Conservation (phyloP, 2,797 vertebrate genomes). For the Enoplosus armatus region DNA sequence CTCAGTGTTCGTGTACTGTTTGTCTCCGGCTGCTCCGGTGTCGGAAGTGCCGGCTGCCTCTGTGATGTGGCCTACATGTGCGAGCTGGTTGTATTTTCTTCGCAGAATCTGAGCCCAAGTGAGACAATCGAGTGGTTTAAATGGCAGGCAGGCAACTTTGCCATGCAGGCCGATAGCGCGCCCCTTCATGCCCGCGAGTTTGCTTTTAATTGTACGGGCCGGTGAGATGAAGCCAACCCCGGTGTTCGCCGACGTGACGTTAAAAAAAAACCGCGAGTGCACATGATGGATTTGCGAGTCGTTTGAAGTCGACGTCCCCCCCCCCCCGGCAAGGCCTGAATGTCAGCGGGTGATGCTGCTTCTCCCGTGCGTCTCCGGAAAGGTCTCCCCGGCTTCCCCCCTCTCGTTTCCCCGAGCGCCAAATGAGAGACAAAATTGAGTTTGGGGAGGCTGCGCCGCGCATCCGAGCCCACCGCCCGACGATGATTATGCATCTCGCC, state of each 20-base stretch:
- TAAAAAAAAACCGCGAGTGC: constrained; percentile 7
- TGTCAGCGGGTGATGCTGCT: constrained; percentile 52
- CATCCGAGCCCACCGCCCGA: constrained; percentile 28
- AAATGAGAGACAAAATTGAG: constrained; percentile 71
- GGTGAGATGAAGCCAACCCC: neutral
- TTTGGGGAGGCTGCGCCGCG: constrained; percentile 59
- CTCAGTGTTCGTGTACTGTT: constrained; percentile 8
- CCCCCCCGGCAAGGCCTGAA: constrained; percentile 44
- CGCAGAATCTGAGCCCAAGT: constrained; percentile 46
- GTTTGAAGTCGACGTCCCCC: constrained; percentile 37
- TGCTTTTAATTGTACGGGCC: constrained; percentile 10
- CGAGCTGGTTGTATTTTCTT: constrained; percentile 41
- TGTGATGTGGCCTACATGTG: constrained; percentile 61
- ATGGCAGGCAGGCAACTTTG: constrained; percentile 59
- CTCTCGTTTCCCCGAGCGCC: constrained; percentile 54
- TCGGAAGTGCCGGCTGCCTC: constrained; percentile 16
- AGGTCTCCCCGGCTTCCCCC: constrained; percentile 65
- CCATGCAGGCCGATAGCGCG: constrained; percentile 56
- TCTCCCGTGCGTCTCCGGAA: constrained; percentile 53
- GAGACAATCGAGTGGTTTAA: constrained; percentile 44
- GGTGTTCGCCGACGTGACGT: constrained; percentile 37
- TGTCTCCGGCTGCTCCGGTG: constrained; percentile 9
- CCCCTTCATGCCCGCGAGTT: constrained; percentile 24
- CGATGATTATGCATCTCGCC: constrained; percentile 39
- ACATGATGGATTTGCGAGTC: constrained; percentile 16